phyloP scores from a whole-genome alignment of 2,888 invertebrate genomes.

The Lepidocyrtoides sp. region DNA sequence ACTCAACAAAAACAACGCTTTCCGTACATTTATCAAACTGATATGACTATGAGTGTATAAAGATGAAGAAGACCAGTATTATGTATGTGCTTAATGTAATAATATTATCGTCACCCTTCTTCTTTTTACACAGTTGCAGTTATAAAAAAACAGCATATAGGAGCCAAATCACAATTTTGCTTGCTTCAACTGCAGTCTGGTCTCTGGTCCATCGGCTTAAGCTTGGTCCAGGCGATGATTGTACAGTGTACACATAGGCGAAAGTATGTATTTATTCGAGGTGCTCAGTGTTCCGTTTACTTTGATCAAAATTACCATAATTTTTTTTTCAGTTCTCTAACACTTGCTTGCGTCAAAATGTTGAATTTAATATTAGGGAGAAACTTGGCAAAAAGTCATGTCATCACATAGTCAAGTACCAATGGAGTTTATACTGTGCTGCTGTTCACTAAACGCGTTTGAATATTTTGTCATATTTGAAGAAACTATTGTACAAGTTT shows the following conservation, averaged over 20 bases:
- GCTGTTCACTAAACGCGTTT: too few species aligned
- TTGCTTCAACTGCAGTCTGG: background rate
- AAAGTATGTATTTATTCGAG: background rate
- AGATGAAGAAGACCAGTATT: too few species aligned
- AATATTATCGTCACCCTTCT: constrained; percentile 6
- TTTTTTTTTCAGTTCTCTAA: background rate
- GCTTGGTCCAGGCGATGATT: background rate
- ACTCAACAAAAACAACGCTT: constrained; percentile 27
- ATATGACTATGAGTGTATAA: background rate
- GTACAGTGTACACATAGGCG: background rate
- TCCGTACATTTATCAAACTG: constrained; percentile 3
- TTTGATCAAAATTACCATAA: background rate
- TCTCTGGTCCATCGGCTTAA: constrained; percentile 19
- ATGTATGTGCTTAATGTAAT: too few species aligned
- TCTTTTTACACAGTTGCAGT: background rate
- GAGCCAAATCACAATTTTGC: background rate
- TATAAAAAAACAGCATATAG: background rate
- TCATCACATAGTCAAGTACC: background rate
- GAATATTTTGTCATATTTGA: too few species aligned
- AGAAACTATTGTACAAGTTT: too few species aligned
- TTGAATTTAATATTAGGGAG: background rate
- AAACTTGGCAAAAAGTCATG: background rate
- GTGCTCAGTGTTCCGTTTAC: background rate
- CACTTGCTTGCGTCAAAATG: background rate
- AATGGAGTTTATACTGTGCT: background rate